Conservation (phyloP, 2,888 invertebrate species). For the Phaonia tiefii region DNA sequence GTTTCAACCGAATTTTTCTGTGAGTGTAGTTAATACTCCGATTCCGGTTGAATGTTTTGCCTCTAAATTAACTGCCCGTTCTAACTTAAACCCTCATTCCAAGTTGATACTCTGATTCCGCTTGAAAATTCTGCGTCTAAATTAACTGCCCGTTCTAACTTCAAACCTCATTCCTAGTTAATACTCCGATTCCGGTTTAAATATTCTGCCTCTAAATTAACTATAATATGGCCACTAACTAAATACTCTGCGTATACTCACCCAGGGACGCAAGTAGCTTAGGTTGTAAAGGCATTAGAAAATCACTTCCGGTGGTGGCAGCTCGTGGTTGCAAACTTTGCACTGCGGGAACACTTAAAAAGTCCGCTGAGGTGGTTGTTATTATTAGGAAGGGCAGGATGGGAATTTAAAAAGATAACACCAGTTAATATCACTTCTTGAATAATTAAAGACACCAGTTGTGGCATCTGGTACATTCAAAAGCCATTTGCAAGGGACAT, state of each 20-base stretch:
- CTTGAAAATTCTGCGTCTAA: too few relatives aligned
- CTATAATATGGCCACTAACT: too few relatives aligned
- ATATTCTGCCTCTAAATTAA: too few relatives aligned
- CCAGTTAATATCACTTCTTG: conserved; percentile 8
- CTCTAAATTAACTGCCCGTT: too few relatives aligned
- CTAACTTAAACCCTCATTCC: too few relatives aligned
- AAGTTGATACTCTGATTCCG: too few relatives aligned
- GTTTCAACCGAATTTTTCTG: too few relatives aligned
- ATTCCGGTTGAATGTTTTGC: too few relatives aligned
- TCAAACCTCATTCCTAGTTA: too few relatives aligned
- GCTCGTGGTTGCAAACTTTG: conserved; percentile 86
- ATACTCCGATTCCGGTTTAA: too few relatives aligned
- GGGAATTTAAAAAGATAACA: conserved; percentile 11
- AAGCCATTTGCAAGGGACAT: not conserved
- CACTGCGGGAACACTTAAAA: conserved; percentile 80
- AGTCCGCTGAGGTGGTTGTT: conserved; percentile 81
- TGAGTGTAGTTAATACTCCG: too few relatives aligned
- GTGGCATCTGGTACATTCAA: not conserved
- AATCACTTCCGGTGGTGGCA: conserved; percentile 86
- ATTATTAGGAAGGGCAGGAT: not conserved
- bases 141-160: too few relatives aligned
- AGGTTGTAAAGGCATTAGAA: conserved; percentile 87
- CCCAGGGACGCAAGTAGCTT: conserved; percentile 82
- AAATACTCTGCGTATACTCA: conserved; percentile 69
- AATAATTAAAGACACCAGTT: not conserved